Evolutionary conservation across 2,113 vertebrate species (phyloP), one percentile per base, ranked within the genome.

Genomic region (Phalacrocorax brasilianus): DNA sequence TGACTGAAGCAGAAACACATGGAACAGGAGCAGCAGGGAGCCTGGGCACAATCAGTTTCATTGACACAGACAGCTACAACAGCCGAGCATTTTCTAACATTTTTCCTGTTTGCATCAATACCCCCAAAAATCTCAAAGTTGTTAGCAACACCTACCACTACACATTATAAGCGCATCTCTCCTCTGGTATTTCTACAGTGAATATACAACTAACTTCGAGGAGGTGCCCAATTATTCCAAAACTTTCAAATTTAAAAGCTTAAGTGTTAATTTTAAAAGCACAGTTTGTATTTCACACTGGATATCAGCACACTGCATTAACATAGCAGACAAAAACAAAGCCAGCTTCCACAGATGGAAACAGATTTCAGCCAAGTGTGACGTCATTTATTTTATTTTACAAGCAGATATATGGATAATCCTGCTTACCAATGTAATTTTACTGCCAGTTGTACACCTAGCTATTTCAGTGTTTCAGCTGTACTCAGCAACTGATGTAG

Each of bases 401-500:
- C 84, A 55, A 59, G 66, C 73, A 97, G 65, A 89, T 96, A 93
- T 42, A 91, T 22, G 38, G 92, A 90, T 91, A 92, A 96, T 85
- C 95, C 89, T 83, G 90, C 56, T 96, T 95, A 97, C 89, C 67
- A 89, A 62, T 61, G 86, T 87, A 52, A 71, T 91, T 92, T 88
- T 40, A 61, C 30, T 92, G 76, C 72, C 91, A 93, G 85, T 72
- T 88, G 35, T 92, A 81, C 24, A 8, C 70, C 76, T 71, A 81
- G 73, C 72, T 66, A 62, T 95, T 97, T 85, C 79, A 95, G 92
- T 56, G 95, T 91, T 92, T 82, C 87, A 90, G 82, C 91, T 95
- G 91, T 72, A 88, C 87, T 76, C 85, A 96, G 76, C 71, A 95
- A 88, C 86, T 95, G 91, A 68, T 8, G 38, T 8, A 81, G 47